A percentile compares a stretch with the other conserved stretches of the same genome.
Evolutionary conservation across 2,113 vertebrate genomes (phyloP).

Genomic region (Craseonycteris thonglongyai): DNA sequence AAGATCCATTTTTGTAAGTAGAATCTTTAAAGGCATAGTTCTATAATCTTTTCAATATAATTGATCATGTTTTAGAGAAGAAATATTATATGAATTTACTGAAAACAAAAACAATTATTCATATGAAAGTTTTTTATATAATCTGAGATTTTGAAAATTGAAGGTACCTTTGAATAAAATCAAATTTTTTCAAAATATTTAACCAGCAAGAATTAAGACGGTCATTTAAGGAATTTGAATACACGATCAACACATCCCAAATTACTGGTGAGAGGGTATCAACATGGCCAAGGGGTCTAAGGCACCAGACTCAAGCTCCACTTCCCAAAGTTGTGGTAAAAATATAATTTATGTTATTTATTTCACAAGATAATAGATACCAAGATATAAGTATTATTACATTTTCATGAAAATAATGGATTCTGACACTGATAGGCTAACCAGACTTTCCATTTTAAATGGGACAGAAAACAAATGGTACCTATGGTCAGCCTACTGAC

Average conservation of each 20-base stretch:
- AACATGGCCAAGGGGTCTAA: background rate
- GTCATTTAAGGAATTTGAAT: background rate
- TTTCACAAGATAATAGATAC: background rate
- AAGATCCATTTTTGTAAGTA: background rate
- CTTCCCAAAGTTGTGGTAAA: background rate
- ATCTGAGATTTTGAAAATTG: background rate
- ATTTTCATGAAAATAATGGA: background rate
- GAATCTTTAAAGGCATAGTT: background rate
- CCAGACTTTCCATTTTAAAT: too few species aligned
- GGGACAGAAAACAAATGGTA: too few species aligned
- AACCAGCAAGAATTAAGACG: background rate
- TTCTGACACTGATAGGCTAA: background rate
- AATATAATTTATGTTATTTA: background rate
- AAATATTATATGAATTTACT: background rate
- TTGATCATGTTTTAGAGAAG: background rate
- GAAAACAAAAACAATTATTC: background rate
- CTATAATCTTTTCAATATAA: background rate
- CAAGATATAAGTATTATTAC: background rate
- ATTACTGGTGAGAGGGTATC: background rate
- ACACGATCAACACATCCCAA: background rate
- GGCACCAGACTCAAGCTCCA: background rate
- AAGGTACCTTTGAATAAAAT: background rate
- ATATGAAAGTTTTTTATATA: background rate
- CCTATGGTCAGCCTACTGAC: too few species aligned
- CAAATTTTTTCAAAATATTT: slow-evolving; percentile 20